Evolutionary conservation across 2,797 vertebrate species (phyloP).

Genomic region (Synaphobranchus kaupii): DNA sequence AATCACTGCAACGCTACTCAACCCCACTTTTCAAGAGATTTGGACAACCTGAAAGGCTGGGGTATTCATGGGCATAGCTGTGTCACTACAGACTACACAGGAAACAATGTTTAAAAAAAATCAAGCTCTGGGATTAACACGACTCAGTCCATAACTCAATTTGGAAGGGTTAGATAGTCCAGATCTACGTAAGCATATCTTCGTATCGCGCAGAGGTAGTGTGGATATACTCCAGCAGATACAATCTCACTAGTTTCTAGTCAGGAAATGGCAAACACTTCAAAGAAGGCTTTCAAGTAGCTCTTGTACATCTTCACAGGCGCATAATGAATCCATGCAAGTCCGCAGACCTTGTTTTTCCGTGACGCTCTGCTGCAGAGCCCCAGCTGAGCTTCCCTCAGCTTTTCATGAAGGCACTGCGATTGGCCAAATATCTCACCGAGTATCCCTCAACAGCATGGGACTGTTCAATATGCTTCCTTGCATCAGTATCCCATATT

Average conservation of each 20-base stretch:
- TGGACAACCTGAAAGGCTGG: not conserved
- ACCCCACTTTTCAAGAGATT: not conserved
- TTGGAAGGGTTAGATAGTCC: not conserved
- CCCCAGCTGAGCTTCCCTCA: not conserved
- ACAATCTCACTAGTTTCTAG: not conserved
- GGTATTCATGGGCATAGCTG: not conserved
- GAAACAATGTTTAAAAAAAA: not conserved
- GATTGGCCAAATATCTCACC: not conserved
- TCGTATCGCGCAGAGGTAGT: not conserved
- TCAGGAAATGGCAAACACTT: not conserved
- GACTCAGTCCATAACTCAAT: not conserved
- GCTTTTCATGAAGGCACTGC: not conserved
- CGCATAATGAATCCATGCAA: not conserved
- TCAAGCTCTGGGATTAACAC: not conserved
- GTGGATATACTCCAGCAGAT: not conserved
- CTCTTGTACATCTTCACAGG: not conserved
- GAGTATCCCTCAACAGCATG: not conserved
- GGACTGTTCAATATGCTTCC: not conserved
- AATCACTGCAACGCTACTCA: not conserved
- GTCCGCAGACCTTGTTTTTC: not conserved
- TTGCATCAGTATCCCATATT: not conserved
- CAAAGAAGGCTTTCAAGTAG: constrained; percentile 8
- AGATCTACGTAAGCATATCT: not conserved
- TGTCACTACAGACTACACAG: not conserved
- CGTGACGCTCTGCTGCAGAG: not conserved